phyloP scores from a whole-genome alignment of 1,140 invertebrate genomes.

The Pogonomyrmex barbatus region DNA sequence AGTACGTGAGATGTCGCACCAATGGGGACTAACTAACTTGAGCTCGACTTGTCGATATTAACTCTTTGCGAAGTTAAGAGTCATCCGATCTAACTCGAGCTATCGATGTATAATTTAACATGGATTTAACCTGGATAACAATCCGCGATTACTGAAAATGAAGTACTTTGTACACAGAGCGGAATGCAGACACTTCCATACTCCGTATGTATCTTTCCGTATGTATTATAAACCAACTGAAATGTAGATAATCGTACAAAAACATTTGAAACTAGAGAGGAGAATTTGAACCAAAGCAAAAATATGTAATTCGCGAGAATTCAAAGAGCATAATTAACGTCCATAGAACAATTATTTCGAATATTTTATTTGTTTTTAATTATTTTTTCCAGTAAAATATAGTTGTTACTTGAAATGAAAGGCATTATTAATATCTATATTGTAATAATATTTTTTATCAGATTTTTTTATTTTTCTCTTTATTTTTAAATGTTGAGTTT shows the following conservation, averaged over 20 bases:
- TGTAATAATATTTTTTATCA: neutral
- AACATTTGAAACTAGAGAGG: neutral
- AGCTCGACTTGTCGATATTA: slow-evolving; percentile 49
- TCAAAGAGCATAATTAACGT: neutral
- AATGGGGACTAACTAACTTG: slow-evolving; percentile 15
- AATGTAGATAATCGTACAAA: neutral
- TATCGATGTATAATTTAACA: slow-evolving; percentile 55
- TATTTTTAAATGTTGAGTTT: neutral
- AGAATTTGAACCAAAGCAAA: neutral
- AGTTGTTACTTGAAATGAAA: neutral
- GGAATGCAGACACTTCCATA: neutral
- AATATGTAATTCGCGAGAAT: neutral
- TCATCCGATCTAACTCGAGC: slow-evolving; percentile 28
- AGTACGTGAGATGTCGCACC: neutral
- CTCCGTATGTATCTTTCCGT: neutral
- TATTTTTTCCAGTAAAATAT: neutral
- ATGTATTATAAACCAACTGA: neutral
- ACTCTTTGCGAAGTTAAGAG: slow-evolving; percentile 36
- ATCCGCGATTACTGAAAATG: slow-evolving; percentile 25
- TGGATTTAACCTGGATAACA: slow-evolving; percentile 34
- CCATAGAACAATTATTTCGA: neutral
- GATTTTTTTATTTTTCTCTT: neutral
- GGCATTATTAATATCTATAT: neutral
- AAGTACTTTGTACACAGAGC: slow-evolving; percentile 1
- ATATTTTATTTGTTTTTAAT: neutral